Evolutionary conservation across 2,888 invertebrate species (phyloP).

Genomic region (Drosophila quinaria): DNA sequence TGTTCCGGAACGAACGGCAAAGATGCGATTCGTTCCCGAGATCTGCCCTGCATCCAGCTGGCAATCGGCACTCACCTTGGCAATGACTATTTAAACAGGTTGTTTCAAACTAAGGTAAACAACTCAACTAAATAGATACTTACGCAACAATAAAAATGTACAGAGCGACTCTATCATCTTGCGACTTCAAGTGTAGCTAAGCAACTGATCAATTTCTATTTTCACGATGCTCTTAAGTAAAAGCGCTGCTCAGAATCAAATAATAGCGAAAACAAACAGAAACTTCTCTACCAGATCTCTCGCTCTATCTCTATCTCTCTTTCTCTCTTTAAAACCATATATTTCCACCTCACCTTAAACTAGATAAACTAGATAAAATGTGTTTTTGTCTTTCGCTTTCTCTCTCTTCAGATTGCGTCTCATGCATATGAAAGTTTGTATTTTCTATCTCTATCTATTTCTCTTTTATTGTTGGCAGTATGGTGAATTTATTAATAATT

Average conservation of each 20-base stretch:
- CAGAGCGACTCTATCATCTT: constrained; percentile 31
- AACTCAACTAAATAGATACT: neutral
- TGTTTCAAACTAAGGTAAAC: constrained; percentile 5
- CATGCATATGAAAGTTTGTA: neutral
- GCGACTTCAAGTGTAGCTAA: neutral
- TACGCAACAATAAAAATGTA: neutral
- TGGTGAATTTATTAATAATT: neutral
- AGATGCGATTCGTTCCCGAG: constrained; percentile 45
- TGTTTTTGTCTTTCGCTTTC: neutral
- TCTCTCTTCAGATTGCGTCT: neutral
- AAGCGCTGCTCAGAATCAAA: neutral
- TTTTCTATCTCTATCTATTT: neutral
- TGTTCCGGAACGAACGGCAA: constrained; percentile 5
- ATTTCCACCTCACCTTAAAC: neutral
- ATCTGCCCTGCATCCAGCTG: constrained; percentile 12
- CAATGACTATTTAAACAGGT: constrained; percentile 27
- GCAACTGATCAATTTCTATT: constrained; percentile 25
- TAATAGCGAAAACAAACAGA: neutral
- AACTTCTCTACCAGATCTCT: neutral
- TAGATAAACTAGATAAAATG: neutral
- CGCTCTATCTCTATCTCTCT: neutral
- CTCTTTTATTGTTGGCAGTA: neutral
- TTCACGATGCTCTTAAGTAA: constrained; percentile 4
- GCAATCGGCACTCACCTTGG: constrained; percentile 37
- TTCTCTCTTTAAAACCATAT: neutral